Conservation (phyloP, 2,113 vertebrate genomes). For the sheep (Ovis aries) region ARS-UI_Ramb_v3.0 NC_056080.1:81743501-81744000, state of each 20-base stretch:
- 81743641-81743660: background rate
- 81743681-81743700: background rate
- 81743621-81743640: slow-evolving; percentile 11
- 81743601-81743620: background rate
- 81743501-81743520: background rate
- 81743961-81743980: background rate
- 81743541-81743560: slow-evolving; percentile 20
- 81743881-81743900: background rate
- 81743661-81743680: background rate
- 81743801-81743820: background rate
- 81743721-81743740: background rate
- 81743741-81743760: background rate
- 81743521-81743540: background rate
- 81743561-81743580: slow-evolving; percentile 7
- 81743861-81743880: background rate
- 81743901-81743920: background rate
- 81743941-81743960: slow-evolving; percentile 28
- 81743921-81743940: background rate
- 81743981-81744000: background rate
- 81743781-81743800: background rate
- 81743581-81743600: background rate
- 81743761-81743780: background rate
- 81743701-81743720: background rate
- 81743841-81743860: background rate
- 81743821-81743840: background rate